phyloP scores from a whole-genome alignment of 2,113 vertebrate genomes.

The Melanostigma gelatinosum region DNA sequence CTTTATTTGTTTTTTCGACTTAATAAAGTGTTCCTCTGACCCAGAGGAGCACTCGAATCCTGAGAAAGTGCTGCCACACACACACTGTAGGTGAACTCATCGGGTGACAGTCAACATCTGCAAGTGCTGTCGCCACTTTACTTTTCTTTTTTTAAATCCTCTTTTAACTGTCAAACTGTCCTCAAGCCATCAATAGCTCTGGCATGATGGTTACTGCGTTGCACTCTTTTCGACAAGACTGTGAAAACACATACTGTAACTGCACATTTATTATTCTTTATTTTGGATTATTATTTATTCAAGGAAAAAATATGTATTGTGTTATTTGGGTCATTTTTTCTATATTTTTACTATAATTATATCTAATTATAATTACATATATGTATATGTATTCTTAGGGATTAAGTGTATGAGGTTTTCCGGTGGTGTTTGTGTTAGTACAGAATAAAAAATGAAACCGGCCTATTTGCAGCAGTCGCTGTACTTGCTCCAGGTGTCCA shows the following conservation, averaged over 20 bases:
- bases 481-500: constrained; percentile 30
- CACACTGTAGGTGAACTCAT: constrained; percentile 4
- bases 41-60: not conserved
- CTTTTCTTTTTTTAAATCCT: no score
- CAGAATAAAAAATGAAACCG: not conserved
- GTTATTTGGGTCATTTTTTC: no score
- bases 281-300: not conserved
- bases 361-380: no score
- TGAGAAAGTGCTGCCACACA: not conserved
- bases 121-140: not conserved
- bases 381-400: not conserved
- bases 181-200: not conserved
- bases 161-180: not conserved
- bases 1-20: not conserved
- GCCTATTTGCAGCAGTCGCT: not conserved
- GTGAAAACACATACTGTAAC: not conserved
- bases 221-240: not conserved
- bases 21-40: constrained; percentile 11
- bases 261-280: not conserved
- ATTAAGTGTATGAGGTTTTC: not conserved
- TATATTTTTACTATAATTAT: not conserved
- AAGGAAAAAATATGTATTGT: no score
- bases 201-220: not conserved
- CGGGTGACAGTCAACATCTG: constrained; percentile 79
- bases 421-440: not conserved